phyloP scores from a whole-genome alignment of 2,888 invertebrate species.

The Mactromeris polynyma region DNA sequence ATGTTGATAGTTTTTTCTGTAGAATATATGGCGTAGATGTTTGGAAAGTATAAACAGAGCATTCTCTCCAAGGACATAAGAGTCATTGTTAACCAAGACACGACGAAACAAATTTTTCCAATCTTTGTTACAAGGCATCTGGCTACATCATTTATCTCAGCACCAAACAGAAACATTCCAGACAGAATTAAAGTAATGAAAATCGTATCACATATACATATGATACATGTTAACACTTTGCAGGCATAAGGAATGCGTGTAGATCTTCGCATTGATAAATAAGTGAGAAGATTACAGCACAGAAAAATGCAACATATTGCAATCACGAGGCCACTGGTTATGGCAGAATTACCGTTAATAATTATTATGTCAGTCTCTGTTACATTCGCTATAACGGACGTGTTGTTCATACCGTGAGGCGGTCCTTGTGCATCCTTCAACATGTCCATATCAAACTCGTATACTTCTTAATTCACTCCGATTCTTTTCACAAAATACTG shows the following conservation, averaged over 20 bases:
- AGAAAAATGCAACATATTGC: neutral
- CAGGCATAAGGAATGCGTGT: neutral
- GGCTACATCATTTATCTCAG: neutral
- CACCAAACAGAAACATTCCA: neutral
- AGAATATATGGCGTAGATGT: neutral
- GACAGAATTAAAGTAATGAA: neutral
- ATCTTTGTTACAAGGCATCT: neutral
- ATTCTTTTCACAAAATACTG: no score
- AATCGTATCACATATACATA: neutral
- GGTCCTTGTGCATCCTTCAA: no score
- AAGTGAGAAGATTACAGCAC: neutral
- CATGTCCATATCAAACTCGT: no score
- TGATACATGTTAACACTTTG: neutral
- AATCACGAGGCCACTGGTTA: neutral
- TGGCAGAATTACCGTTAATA: neutral
- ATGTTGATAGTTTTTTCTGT: neutral
- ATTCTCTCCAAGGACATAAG: neutral
- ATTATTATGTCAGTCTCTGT: neutral
- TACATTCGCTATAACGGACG: neutral
- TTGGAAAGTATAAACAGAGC: neutral
- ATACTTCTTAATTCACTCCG: no score
- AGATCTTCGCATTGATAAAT: neutral
- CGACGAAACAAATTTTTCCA: neutral
- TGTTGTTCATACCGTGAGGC: neutral
- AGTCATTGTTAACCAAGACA: neutral